Base-by-base conservation (phyloP, 2,888 invertebrate genomes). In the Linnaemya vulpina region DNA sequence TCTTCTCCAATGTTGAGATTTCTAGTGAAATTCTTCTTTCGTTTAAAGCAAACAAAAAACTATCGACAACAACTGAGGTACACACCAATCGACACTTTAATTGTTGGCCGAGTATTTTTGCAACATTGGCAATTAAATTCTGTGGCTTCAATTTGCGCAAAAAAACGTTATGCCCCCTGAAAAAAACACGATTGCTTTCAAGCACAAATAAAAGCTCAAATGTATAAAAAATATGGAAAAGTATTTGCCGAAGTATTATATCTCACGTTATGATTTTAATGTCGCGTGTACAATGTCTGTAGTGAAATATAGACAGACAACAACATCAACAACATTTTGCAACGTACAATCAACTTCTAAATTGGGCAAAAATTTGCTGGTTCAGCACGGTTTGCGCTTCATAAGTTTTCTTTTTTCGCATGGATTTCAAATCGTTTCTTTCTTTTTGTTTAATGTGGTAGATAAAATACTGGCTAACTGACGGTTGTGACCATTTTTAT, bases 401-500 rank as follows among this genome's bases (percentile, higher is more conserved):
- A 40, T 46, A 55, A 70, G 55, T 55, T 83, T 75, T 86, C 38
- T 46, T 51, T 73, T 65, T 67, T 49, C 7, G 22, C 49, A 25
- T 46, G 13, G 15, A 11, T 5, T 58, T 55, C 30, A 40, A 17
- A n/a, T 49, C 51, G 49, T 78, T 63, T 60, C 53, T 58, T 67
- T 46, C 11, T 30, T 49, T 68, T 60, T 79, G 22, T 35, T 11
- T 51, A 11, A 1, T 9, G 60, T 13, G 15, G 15, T 43, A 51
- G 17, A n/a, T n/a, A 22, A 22, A 40, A 49, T 58, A 43, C 49
- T 75, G 49, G 35, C 55, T 86, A 87, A 85, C 88, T 90, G 90
- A 90, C 87, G 88, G 68, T 79, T 65, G 22, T 85, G 80, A 40
- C 75, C 81, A 79, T 82, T 86, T 77, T 38, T 74, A 89, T 90